Base-by-base conservation (phyloP, 2,888 invertebrate species). In the Bombylius discolor region DNA sequence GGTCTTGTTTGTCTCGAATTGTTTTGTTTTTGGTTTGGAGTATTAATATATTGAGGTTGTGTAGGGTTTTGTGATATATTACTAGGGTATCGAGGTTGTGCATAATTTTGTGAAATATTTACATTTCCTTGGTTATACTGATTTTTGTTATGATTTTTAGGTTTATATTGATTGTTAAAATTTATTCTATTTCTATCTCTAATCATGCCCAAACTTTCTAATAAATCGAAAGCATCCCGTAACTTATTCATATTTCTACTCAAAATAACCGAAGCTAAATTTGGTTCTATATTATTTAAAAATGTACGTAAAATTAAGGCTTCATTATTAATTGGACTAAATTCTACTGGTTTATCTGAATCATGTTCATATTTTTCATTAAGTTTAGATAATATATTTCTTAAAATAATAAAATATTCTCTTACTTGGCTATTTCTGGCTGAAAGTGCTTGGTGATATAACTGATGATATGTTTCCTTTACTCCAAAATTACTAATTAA, bases 281-380 rank as follows among this genome's bases (percentile, higher is more conserved):
- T 55, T 48, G 53, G 46, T 31, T 58, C 56, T 7, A 60, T 55
- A 45, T 57, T 56, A 33, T 62, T 59, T 9, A 58, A 33, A 47
- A 59, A 61, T 34, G 49, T 59, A 57, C 59, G 61, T 51, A 61
- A 51, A 32, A 62, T 60, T 23, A 62, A 53, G 39, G 60, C 50
- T 52, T 59, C 60, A 42, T 62, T 61, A 13, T 55, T 31, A 51
- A 44, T 13, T 4, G 59, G 59, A 39, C 57, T 56, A 53, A 62
- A 60, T 55, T 59, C 58, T 33, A 44, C 46, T 5, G 61, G 61
- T 51, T 60, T 61, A 11, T n/a, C 45, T 47, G 7, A 11, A 49
- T 59, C 59, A 36, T 58, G 57, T 36, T 60, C 59, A 31, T 58
- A 60, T 47, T 60, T 60, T n/a, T 57, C 47, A 44, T 60, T 62